Percentiles rank a stretch among this genome's conserved stretches.
Evolutionary conservation across 2,797 vertebrate species (phyloP).

Genomic region (Tangara arthus): DNA sequence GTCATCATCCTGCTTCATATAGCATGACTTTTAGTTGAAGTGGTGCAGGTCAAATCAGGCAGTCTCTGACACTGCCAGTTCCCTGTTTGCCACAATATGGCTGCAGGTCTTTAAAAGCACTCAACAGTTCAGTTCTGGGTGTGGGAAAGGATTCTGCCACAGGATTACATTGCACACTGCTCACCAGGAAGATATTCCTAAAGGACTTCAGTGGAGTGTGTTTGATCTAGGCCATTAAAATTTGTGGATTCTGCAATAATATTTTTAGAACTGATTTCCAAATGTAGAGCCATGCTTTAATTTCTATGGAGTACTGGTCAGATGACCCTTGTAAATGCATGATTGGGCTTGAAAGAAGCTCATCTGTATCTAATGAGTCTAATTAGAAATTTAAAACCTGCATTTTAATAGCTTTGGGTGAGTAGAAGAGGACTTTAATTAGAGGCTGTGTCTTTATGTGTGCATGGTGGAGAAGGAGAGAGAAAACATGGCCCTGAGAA

Average conservation of each 20-base stretch:
- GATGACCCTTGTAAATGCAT: not conserved
- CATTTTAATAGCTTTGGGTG: not conserved
- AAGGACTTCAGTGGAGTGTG: not conserved
- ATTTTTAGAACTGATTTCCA: not conserved
- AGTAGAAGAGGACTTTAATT: not conserved
- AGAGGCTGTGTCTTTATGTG: not conserved
- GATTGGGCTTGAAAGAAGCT: not conserved
- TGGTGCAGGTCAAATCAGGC: fast-evolving
- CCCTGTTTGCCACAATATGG: not conserved
- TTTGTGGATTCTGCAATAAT: not conserved
- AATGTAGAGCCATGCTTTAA: not conserved
- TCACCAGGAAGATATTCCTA: not conserved
- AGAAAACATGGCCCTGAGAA: not conserved
- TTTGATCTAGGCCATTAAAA: not conserved
- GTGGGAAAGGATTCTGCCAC: not conserved
- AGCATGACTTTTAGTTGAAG: not conserved
- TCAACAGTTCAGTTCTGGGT: not conserved
- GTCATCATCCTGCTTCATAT: not conserved
- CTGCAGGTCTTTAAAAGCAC: not conserved
- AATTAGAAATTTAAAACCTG: not conserved
- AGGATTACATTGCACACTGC: not conserved
- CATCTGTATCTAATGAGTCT: not conserved
- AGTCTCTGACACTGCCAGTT: not conserved
- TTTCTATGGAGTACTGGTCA: not conserved
- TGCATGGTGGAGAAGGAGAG: fast-evolving